Percentiles rank a stretch among this genome's conserved stretches.
These are phyloP conservation scores for Dasypogon diadema DNA, from an alignment of 2,888 invertebrate species.

Conservation along the genomic window DNA sequence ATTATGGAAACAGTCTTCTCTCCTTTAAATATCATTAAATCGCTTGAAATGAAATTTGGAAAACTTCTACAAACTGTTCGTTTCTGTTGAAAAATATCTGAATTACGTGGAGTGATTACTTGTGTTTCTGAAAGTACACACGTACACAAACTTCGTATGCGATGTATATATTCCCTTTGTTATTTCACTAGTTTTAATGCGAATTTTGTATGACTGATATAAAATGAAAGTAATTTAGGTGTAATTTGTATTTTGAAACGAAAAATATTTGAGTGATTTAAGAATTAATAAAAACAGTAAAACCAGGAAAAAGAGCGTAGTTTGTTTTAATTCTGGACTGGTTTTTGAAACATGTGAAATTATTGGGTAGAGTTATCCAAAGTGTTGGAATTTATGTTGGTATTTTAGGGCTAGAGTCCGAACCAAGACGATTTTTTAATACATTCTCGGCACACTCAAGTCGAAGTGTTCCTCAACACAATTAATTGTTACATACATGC, in stretches of 20 bases:
- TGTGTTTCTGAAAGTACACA: not conserved
- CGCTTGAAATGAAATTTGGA: no score
- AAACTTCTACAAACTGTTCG: not conserved
- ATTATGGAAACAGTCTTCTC: no score
- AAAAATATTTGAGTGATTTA: constrained; percentile 31
- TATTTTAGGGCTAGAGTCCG: no score
- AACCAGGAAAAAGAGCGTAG: not conserved
- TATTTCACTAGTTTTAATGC: constrained; percentile 40
- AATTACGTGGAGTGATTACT: not conserved
- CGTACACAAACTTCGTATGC: not conserved
- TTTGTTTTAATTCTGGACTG: not conserved
- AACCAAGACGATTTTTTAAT: no score
- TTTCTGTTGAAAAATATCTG: not conserved
- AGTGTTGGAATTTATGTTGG: no score
- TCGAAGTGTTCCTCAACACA: no score
- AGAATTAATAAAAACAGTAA: constrained; percentile 11
- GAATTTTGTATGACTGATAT: constrained; percentile 51
- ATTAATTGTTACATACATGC: no score
- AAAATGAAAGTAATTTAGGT: constrained; percentile 32
- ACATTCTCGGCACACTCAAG: no score
- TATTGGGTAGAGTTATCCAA: no score
- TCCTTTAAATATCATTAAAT: not conserved
- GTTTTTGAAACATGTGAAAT: no score
- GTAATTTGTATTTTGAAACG: constrained; percentile 39
- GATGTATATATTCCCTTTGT: constrained; percentile 37